Percentiles rank a stretch among this genome's conserved stretches.
Evolutionary conservation across 2,797 vertebrate genomes (phyloP).

Genomic region (Eulemur coronatus): DNA sequence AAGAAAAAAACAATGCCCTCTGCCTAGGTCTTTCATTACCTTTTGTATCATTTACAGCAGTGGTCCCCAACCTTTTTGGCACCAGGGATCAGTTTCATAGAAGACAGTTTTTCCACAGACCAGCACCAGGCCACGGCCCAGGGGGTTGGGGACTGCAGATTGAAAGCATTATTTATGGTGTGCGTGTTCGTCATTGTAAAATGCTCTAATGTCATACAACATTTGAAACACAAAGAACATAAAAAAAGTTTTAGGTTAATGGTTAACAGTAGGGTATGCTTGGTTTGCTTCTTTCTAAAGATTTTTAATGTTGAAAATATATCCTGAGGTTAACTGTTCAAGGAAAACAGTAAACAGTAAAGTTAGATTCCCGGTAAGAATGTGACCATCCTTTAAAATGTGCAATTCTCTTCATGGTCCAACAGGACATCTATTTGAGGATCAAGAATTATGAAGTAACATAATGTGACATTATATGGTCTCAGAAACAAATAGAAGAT

Average conservation of each 20-base stretch:
- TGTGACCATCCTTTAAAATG: not conserved
- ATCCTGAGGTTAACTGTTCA: not conserved
- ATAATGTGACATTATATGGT: not conserved
- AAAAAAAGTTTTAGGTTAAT: not conserved
- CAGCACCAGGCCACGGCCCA: no score
- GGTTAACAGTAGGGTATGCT: not conserved
- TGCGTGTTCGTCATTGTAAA: not conserved
- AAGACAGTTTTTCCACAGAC: no score
- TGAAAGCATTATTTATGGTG: not conserved
- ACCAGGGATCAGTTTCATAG: no score
- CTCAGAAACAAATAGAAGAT: not conserved
- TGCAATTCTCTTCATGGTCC: not conserved
- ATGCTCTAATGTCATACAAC: not conserved
- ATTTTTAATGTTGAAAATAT: not conserved
- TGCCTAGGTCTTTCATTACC: not conserved
- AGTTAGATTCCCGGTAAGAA: not conserved
- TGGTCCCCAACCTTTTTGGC: no score
- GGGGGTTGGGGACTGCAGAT: no score
- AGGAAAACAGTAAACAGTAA: not conserved
- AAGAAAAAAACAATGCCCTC: constrained; percentile 13
- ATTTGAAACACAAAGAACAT: not conserved
- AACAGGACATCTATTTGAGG: not conserved
- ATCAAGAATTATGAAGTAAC: not conserved
- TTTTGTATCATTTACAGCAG: not conserved
- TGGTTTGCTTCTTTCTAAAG: not conserved